Conservation (phyloP, 2,888 invertebrate genomes). For the Myathropa florea region DNA sequence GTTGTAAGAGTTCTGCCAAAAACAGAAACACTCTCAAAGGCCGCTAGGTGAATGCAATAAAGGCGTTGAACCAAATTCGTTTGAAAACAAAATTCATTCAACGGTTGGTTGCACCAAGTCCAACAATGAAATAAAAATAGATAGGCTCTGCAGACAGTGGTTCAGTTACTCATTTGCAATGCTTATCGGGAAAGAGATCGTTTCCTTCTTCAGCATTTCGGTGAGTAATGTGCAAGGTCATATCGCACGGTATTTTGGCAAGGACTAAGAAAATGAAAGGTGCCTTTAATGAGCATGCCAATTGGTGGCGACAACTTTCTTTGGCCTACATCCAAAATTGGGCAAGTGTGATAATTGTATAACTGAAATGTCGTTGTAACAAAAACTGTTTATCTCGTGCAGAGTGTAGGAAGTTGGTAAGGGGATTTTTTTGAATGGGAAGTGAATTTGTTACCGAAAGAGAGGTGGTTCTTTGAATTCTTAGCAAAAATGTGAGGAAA, state of each 20-base stretch:
- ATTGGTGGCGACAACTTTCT: background rate
- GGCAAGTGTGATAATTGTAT: background rate
- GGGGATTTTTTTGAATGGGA: background rate
- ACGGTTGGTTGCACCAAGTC: constrained; percentile 42
- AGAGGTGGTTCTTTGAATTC: too few species aligned
- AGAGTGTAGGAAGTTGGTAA: background rate
- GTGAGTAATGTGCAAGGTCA: background rate
- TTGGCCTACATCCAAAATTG: background rate
- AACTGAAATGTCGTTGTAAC: background rate
- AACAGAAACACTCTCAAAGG: constrained; percentile 21
- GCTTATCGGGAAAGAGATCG: background rate
- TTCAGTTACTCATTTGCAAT: background rate
- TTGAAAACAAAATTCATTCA: constrained; percentile 18
- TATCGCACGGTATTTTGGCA: background rate
- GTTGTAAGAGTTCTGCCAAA: background rate
- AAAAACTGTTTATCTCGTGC: background rate
- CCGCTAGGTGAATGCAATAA: constrained; percentile 50
- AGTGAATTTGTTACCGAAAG: too few species aligned
- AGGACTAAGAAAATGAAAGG: background rate
- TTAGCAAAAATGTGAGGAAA: too few species aligned
- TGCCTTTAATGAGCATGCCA: background rate
- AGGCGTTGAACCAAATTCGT: constrained; percentile 22
- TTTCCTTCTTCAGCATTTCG: background rate
- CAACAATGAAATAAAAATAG: constrained; percentile 26
- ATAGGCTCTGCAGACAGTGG: background rate